Conservation (phyloP, 2,888 invertebrate genomes). For the Platycheirus albimanus region DNA sequence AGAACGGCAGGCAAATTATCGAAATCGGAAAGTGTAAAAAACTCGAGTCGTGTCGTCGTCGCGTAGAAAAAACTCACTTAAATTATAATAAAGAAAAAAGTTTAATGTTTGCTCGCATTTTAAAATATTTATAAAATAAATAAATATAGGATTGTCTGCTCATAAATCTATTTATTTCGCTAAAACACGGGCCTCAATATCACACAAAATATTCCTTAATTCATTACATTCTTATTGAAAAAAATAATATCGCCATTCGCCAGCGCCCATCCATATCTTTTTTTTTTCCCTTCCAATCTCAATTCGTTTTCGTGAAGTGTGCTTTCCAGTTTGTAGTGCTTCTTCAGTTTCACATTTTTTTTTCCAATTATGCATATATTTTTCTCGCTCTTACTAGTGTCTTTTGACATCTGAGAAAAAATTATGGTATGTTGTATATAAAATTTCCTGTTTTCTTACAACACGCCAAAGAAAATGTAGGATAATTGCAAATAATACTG, state of each 20-base stretch:
- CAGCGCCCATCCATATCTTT: constrained; percentile 69
- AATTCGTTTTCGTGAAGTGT: constrained; percentile 13
- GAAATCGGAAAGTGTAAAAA: constrained; percentile 67
- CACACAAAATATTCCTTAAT: too few relatives aligned
- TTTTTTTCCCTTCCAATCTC: constrained; percentile 18
- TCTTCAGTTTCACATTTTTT: constrained; percentile 16
- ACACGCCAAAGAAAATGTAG: constrained; percentile 65
- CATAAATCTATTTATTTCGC: background rate
- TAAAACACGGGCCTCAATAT: too few relatives aligned
- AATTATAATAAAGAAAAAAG: background rate
- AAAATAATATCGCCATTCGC: constrained; percentile 52
- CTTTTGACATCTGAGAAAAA: constrained; percentile 3
- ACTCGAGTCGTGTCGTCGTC: constrained; percentile 59
- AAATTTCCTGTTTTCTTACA: constrained; percentile 30
- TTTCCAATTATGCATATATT: constrained; percentile 1
- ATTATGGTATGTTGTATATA: constrained; percentile 37
- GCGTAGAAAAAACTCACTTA: constrained; percentile 36
- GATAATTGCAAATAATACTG: constrained; percentile 52
- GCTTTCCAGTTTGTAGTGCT: constrained; percentile 21
- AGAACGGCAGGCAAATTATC: constrained; percentile 50
- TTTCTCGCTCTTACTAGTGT: constrained; percentile 30
- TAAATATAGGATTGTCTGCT: too few relatives aligned
- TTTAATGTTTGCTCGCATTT: background rate
- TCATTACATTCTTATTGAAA: constrained; percentile 25
- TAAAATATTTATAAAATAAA: background rate